Base-by-base conservation (phyloP, 2,797 vertebrate species). In the Falco berigora region DNA sequence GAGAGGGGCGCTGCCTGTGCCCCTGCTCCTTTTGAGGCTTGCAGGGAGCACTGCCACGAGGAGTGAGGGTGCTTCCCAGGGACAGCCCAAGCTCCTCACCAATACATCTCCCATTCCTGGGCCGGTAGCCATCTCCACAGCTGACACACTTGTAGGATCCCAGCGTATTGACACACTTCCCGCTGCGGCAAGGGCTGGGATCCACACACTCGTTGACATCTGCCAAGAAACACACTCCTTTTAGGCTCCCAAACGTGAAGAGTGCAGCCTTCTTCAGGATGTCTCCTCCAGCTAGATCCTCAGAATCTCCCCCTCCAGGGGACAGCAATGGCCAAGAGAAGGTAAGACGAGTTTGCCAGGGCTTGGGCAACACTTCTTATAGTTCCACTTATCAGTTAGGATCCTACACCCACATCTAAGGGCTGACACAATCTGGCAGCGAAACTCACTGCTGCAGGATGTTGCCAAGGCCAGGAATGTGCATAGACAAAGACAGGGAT, bases 121-220 rank as follows among this genome's bases (percentile, higher is more conserved):
- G 96, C 82, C 21, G 89, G 97, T 98, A 99, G 82, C 99, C 99
- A 4, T 96, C 93, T 12, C 92, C 98, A 92, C 99, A 99, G 77
- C 98, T 98, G 73, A 98, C 97, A 90, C 98, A 99, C 32, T 97
- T 96, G 94, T 98, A 99, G 36, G 99, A 99, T 23, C 99, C 99
- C 2, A 92, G 96, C 0, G 98, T 95, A 96, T 99, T 99, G 91
- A 99, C 92, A 93, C 99, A 99, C 97, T 98, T 98, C 91, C 98
- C 98, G 1, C 94, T 97, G 1, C 97, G 98, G 94, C 99, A 99
- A 96, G 98, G 98, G 78, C 97, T 98, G 8, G 97, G 97, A 77
- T 99, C 98, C 42, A 96, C 53, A 61, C 99, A 99, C 97, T 99
- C 99, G 0, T 99, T 97, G 5, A 98, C 61, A 96, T 99, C 99